Evolutionary conservation across 2,888 invertebrate species (phyloP).

Genomic region (Lydus trimaculatus): DNA sequence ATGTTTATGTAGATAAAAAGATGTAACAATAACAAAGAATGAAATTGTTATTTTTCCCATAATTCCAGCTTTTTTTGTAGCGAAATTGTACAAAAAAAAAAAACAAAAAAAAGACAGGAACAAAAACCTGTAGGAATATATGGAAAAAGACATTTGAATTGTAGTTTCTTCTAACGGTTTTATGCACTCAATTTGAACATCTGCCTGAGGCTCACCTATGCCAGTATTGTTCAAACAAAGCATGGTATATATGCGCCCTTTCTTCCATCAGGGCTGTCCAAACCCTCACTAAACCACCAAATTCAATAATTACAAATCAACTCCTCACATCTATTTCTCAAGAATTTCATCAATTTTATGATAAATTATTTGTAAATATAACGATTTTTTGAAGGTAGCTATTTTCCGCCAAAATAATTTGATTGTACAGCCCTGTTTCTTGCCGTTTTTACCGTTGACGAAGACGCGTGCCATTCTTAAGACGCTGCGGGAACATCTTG

Average conservation of each 20-base stretch:
- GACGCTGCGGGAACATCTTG: constrained; percentile 54
- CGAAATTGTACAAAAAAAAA: background rate
- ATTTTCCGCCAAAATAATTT: background rate
- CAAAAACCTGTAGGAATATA: constrained; percentile 18
- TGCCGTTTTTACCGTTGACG: constrained; percentile 15
- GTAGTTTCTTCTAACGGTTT: constrained; percentile 29
- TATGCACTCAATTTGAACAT: constrained; percentile 38
- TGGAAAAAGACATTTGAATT: constrained; percentile 20
- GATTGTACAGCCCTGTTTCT: constrained; percentile 33
- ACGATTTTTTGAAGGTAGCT: background rate
- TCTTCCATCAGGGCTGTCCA: constrained; percentile 28
- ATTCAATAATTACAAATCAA: background rate
- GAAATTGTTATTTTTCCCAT: constrained; percentile 10
- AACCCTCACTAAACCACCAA: constrained; percentile 10
- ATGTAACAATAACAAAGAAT: constrained; percentile 13
- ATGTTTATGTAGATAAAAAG: background rate
- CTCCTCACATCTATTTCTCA: background rate
- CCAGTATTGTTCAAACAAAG: constrained; percentile 36
- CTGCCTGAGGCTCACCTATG: constrained; percentile 37
- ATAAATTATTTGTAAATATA: background rate
- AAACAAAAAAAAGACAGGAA: background rate
- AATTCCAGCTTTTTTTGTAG: constrained; percentile 6
- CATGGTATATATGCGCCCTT: constrained; percentile 26
- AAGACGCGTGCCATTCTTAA: constrained; percentile 51
- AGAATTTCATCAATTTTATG: background rate